These are phyloP conservation scores for Habropoda laboriosa DNA, from an alignment of 1,140 invertebrate species.

Conservation along the genomic window DNA sequence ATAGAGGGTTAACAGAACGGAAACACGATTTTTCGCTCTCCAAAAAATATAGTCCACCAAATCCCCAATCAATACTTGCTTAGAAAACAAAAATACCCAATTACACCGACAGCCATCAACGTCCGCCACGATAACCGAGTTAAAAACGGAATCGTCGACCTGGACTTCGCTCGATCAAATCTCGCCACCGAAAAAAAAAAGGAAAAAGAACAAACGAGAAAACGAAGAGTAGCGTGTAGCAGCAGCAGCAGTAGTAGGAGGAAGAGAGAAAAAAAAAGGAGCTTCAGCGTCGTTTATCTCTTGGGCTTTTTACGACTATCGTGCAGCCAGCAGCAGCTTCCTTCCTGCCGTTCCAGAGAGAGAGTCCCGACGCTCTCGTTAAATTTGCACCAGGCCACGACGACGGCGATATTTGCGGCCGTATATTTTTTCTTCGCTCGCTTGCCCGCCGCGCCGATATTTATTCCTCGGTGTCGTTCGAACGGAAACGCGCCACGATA, in stretches of 20 bases:
- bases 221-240: not conserved
- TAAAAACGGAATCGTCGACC: not conserved
- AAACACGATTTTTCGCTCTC: no score
- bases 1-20: no score
- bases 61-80: no score
- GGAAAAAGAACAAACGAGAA: not conserved
- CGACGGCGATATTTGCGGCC: constrained; percentile 44
- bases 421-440: constrained; percentile 44
- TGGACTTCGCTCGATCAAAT: constrained; percentile 19
- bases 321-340: constrained; percentile 33
- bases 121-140: not conserved
- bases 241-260: not conserved
- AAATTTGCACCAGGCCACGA: constrained; percentile 45
- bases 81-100: not conserved
- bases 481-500: constrained; percentile 47
- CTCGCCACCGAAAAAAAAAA: not conserved
- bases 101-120: not conserved
- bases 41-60: not conserved
- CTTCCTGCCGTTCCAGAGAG: constrained; percentile 36
- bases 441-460: not conserved
- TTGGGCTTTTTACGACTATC: constrained; percentile 45
- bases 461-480: constrained; percentile 32
- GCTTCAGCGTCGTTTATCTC: constrained; percentile 41
- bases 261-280: not conserved
- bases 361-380: constrained; percentile 39